A percentile compares a stretch with the other conserved stretches of the same genome.
phyloP scores from a whole-genome alignment of 2,888 invertebrate species.

The Habroteleia sp. region DNA sequence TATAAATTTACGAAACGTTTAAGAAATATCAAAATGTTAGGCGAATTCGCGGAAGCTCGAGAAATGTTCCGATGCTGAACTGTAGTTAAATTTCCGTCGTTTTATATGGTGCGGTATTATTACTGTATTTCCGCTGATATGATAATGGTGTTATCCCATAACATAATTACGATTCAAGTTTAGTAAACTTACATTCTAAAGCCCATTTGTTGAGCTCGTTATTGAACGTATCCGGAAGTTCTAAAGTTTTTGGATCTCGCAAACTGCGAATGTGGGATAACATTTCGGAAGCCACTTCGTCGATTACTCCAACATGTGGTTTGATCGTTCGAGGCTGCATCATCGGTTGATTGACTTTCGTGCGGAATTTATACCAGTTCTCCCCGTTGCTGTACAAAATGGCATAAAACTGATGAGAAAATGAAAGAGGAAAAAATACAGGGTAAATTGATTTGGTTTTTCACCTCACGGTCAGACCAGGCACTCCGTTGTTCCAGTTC shows the following conservation, averaged over 20 bases:
- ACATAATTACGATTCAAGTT: too few species aligned
- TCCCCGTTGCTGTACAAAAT: slow-evolving; percentile 87
- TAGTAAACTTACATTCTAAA: slow-evolving; percentile 87
- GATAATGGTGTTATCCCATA: too few species aligned
- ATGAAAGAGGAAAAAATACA: slow-evolving; percentile 7
- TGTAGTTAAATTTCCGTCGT: too few species aligned
- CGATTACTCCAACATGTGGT: slow-evolving; percentile 88
- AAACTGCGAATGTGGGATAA: slow-evolving; percentile 83
- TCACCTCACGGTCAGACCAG: slow-evolving; percentile 73
- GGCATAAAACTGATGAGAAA: neutral
- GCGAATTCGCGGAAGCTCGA: too few species aligned
- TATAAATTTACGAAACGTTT: too few species aligned
- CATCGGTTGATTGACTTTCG: slow-evolving; percentile 91
- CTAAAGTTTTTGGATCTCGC: slow-evolving; percentile 81
- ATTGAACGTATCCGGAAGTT: slow-evolving; percentile 86
- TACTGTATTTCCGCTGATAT: too few species aligned
- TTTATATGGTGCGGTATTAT: too few species aligned
- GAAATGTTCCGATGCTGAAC: too few species aligned
- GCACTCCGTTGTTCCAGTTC: slow-evolving; percentile 74
- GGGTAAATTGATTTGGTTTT: neutral
- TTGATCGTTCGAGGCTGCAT: slow-evolving; percentile 90
- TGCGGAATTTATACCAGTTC: slow-evolving; percentile 92
- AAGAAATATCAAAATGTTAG: too few species aligned
- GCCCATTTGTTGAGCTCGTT: slow-evolving; percentile 91
- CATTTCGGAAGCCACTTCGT: slow-evolving; percentile 89